Evolutionary conservation across 2,797 vertebrate species (phyloP).

Genomic region (Argentina silus): DNA sequence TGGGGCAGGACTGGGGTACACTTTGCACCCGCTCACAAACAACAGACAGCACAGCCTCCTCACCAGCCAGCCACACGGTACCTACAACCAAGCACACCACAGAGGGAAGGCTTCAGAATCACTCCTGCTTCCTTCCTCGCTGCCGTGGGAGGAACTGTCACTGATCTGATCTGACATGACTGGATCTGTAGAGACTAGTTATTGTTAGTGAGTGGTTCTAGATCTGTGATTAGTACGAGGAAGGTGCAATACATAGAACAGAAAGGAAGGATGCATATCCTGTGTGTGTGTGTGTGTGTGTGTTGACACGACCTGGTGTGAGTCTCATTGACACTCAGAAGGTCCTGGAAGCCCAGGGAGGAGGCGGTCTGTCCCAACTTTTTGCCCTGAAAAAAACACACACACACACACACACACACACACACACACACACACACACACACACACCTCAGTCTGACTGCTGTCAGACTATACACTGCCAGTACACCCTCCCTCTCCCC

Average conservation of each 20-base stretch:
- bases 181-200: too few relatives aligned
- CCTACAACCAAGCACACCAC: constrained; percentile 66
- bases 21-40: constrained; percentile 76
- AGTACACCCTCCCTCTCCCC: not conserved
- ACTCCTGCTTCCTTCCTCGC: too few relatives aligned
- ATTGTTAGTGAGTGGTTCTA: too few relatives aligned
- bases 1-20: constrained; percentile 58
- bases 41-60: constrained; percentile 84
- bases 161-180: too few relatives aligned
- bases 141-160: too few relatives aligned
- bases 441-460: constrained; percentile 2
- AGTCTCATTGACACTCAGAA: constrained; percentile 81
- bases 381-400: constrained; percentile 53
- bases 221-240: not conserved
- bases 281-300: not conserved
- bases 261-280: too few relatives aligned
- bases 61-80: constrained; percentile 94
- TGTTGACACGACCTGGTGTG: constrained; percentile 81
- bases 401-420: constrained; percentile 14
- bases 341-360: constrained; percentile 79
- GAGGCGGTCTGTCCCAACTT: constrained; percentile 64
- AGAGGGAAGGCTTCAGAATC: not conserved
- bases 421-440: constrained; percentile 26
- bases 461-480: constrained; percentile 6
- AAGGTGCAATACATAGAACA: constrained; percentile 22